A percentile compares a stretch with the other conserved stretches of the same genome.
Evolutionary conservation across 2,888 invertebrate species (phyloP).

Genomic region (Alloplasta piceator): DNA sequence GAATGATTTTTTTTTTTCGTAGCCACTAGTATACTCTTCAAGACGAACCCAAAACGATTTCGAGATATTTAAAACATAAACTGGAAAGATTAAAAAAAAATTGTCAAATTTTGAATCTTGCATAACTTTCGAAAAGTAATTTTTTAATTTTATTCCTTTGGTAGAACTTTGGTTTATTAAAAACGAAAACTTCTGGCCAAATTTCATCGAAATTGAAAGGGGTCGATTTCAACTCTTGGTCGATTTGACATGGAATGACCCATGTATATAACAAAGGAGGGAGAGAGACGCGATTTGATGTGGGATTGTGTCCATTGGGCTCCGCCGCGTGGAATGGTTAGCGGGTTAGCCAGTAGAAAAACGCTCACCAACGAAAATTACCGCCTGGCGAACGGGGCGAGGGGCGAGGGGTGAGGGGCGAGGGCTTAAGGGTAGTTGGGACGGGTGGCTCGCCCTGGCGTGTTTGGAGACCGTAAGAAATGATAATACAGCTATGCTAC

Average conservation of each 20-base stretch:
- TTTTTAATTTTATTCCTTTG: too few relatives aligned
- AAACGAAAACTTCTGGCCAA: too few relatives aligned
- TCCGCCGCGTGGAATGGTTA: not conserved
- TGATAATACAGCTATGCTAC: slow-evolving; percentile 68
- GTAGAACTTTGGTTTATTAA: too few relatives aligned
- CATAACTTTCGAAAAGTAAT: too few relatives aligned
- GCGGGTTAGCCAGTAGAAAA: slow-evolving; percentile 49
- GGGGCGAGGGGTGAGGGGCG: not conserved
- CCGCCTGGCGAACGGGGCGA: slow-evolving; percentile 6
- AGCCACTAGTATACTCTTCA: too few relatives aligned
- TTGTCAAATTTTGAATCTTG: too few relatives aligned
- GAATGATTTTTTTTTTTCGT: too few relatives aligned
- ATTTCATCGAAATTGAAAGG: too few relatives aligned
- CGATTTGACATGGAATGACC: too few relatives aligned
- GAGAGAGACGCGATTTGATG: not conserved
- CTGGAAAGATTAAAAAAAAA: not conserved
- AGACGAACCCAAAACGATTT: too few relatives aligned
- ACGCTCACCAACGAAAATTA: slow-evolving; percentile 50
- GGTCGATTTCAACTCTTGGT: too few relatives aligned
- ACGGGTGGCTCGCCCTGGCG: slow-evolving; percentile 57
- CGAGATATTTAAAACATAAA: too few relatives aligned
- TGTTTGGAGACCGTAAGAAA: slow-evolving; percentile 72
- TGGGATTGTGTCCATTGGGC: not conserved
- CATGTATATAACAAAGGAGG: not conserved
- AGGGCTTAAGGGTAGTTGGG: slow-evolving; percentile 21